phyloP scores from a whole-genome alignment of 2,888 invertebrate species.

The Monopis laevigella region DNA sequence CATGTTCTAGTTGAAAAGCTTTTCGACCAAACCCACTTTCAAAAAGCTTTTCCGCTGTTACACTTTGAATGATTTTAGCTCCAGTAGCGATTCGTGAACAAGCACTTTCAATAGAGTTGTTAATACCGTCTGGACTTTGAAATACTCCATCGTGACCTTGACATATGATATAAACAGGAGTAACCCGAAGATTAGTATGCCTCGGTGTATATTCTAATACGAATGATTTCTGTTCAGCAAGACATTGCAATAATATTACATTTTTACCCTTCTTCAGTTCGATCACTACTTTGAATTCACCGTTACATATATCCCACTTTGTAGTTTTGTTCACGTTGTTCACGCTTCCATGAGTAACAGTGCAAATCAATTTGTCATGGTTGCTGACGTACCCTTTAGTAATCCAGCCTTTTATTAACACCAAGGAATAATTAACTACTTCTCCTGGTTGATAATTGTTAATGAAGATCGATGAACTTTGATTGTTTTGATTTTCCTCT shows the following conservation, averaged over 20 bases:
- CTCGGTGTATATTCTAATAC: slow-evolving; percentile 67
- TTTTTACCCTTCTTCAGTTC: slow-evolving; percentile 73
- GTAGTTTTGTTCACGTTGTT: slow-evolving; percentile 45
- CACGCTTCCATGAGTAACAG: slow-evolving; percentile 42
- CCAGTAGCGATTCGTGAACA: slow-evolving; percentile 79
- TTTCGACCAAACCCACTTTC: slow-evolving; percentile 81
- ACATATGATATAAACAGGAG: slow-evolving; percentile 87
- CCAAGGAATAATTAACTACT: slow-evolving; percentile 66
- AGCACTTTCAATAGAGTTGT: slow-evolving; percentile 76
- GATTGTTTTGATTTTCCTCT: slow-evolving; percentile 50
- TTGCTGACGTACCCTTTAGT: slow-evolving; percentile 49
- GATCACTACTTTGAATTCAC: slow-evolving; percentile 75
- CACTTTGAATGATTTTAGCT: slow-evolving; percentile 82
- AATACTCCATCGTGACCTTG: slow-evolving; percentile 82
- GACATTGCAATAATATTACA: slow-evolving; percentile 67
- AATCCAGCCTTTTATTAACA: slow-evolving; percentile 69
- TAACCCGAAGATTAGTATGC: slow-evolving; percentile 69
- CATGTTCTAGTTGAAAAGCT: slow-evolving; percentile 82
- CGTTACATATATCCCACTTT: slow-evolving; percentile 71
- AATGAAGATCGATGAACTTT: slow-evolving; percentile 53
- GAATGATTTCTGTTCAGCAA: slow-evolving; percentile 52
- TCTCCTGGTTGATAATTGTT: slow-evolving; percentile 72
- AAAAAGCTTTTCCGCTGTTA: slow-evolving; percentile 87
- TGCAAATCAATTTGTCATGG: slow-evolving; percentile 49
- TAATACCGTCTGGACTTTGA: slow-evolving; percentile 71